Evolutionary conservation across 2,797 vertebrate genomes (phyloP), one percentile per base, ranked within the genome.

Genomic region (Mareca penelope): DNA sequence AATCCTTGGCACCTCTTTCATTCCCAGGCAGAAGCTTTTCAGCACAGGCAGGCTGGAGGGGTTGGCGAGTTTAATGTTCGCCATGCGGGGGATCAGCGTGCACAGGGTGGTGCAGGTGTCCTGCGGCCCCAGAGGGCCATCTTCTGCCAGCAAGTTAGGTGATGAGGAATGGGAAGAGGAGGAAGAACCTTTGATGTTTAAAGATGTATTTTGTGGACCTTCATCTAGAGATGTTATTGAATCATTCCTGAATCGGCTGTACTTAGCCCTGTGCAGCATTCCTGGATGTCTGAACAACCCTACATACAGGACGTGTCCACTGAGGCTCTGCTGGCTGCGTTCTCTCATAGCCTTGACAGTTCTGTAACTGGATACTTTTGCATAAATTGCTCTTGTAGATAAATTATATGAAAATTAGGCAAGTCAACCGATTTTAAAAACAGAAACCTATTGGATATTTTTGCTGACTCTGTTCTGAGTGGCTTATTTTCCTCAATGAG

Each of bases 231-330:
- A 98, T 33, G 98, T 98, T 94, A 98, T 90, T 0, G 99, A 98
- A 94, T 99, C 99, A 80, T 98, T 98, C 94, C 98, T 98, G 96
- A 99, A 98, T 73, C 98, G 98, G 91, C 98, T 99, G 98, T 99
- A 99, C 96, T 99, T 99, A 85, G 98, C 98, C 94, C 99, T 98
- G 97, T 99, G 98, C 98, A 99, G 98, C 99, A 99, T 99, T 93
- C 98, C 98, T 98, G 98, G 96, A 95, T 97, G 97, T 96, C 96
- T 96, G 71, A 97, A 95, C 48, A 98, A 89, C 91, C 97, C 98
- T 96, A 98, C 98, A 94, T 97, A 96, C 90, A 98, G 96, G 95
- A 96, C 29, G 80, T 97, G 97, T 94, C 97, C 98, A 90, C 96
- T 75, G 91, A 95, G 95, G 95, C 88, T 97, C 88, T 96, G 97